Conservation (phyloP, 37 sponge, comb jelly and placozoan genomes). For the Ianthella basta region DNA sequence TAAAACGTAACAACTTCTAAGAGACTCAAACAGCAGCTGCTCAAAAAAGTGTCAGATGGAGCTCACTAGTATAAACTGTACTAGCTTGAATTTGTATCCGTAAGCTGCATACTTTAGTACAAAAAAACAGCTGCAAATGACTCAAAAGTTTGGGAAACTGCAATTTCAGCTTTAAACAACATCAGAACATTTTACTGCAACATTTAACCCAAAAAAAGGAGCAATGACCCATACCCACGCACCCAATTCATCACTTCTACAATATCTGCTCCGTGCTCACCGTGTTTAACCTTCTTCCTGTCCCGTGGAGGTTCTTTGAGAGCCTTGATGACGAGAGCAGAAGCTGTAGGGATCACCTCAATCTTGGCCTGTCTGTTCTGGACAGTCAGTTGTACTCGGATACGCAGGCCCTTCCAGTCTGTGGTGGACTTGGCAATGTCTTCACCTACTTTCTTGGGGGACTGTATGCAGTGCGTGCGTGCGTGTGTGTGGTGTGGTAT, state of each 20-base stretch:
- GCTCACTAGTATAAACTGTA: too few relatives aligned
- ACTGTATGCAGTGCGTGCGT: constrained; percentile 44
- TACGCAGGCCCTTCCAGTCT: constrained; percentile 96
- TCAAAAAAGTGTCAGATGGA: too few relatives aligned
- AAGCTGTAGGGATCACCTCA: constrained; percentile 90
- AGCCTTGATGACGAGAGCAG: constrained; percentile 88
- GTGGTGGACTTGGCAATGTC: constrained; percentile 95
- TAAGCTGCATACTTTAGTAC: too few relatives aligned
- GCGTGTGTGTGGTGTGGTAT: not conserved
- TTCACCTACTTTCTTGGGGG: constrained; percentile 98
- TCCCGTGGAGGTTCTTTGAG: constrained; percentile 96
- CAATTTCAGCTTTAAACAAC: too few relatives aligned
- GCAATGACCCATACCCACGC: not conserved
- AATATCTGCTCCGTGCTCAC: too few relatives aligned
- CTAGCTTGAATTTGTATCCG: too few relatives aligned
- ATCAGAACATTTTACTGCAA: not conserved
- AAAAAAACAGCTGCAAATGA: too few relatives aligned
- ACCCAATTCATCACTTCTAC: too few relatives aligned
- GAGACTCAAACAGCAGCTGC: too few relatives aligned
- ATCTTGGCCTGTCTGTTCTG: constrained; percentile 94
- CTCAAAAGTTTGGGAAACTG: too few relatives aligned
- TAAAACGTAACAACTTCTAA: too few relatives aligned
- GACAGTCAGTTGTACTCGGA: constrained; percentile 88
- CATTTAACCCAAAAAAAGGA: not conserved
- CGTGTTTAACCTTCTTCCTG: constrained; percentile 92